A percentile compares a stretch with the other conserved stretches of the same genome.
Conservation (phyloP, 2,888 invertebrate genomes). For the Trichogramma dendrolimi region DNA sequence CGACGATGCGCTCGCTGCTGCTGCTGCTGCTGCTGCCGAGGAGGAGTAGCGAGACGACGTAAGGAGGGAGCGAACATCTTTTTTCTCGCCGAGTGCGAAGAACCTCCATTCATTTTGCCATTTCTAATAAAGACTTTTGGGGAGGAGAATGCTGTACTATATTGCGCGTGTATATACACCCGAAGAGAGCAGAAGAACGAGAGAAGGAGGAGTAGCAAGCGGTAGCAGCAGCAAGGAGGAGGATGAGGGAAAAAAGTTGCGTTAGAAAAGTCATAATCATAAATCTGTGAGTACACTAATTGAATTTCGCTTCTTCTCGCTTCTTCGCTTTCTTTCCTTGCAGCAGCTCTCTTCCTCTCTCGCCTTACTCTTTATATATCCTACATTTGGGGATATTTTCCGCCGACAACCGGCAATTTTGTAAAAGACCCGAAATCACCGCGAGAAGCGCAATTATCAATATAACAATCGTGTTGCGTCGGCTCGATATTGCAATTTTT, state of each 20-base stretch:
- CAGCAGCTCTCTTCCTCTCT: constrained; percentile 4
- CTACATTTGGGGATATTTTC: too few species aligned
- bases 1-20: constrained; percentile 7
- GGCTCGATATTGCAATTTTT: neutral
- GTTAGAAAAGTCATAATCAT: constrained; percentile 20
- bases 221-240: too few species aligned
- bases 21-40: neutral
- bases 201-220: too few species aligned
- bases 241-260: neutral
- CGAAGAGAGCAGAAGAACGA: too few species aligned
- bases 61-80: constrained; percentile 13
- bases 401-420: too few species aligned
- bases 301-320: neutral
- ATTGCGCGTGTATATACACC: too few species aligned
- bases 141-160: too few species aligned
- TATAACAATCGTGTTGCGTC: neutral
- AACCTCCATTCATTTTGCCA: constrained; percentile 18
- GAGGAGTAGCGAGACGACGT: too few species aligned
- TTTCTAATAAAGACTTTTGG: constrained; percentile 25
- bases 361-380: neutral
- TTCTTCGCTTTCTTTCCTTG: neutral
- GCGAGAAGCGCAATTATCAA: too few species aligned
- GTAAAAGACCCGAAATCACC: too few species aligned
- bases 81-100: constrained; percentile 5
- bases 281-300: constrained; percentile 8